Base-by-base conservation (phyloP, 2,888 invertebrate species). In the Diabrotica balteata region DNA sequence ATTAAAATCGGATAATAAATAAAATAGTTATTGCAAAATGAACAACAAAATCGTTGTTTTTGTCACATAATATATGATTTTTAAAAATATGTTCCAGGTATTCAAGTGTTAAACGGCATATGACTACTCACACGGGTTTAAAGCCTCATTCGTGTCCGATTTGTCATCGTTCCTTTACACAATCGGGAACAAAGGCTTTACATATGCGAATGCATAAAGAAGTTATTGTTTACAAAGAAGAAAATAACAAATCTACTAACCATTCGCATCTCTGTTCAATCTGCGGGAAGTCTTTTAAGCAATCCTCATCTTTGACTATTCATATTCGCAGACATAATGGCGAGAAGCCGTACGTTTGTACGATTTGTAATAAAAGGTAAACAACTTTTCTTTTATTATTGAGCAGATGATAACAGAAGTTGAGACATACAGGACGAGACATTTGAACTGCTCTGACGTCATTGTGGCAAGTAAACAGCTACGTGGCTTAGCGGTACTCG, bases 211-310 rank as follows among this genome's bases (percentile, higher is more conserved):
- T 64, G 54, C 78, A 78, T 66, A 67, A 73, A 52, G 73, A 74
- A 53, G 4, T 32, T 32, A 32, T 32, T 32, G 32, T 32, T 32
- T 32, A 69, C 58, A 47, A 67, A 60, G 53, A 59, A 9, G 0
- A 59, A 8, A 70, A 70, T 54, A 66, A 65, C 46, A 70, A 68
- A 49, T 22, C 51, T 3, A 70, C 71, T 53, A 66, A 72, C 8
- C 76, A 70, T 51, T 71, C 73, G 32, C 72, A 80, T 74, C 67
- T 81, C 59, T 81, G 80, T 70, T 74, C 76, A 32, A 75, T 76
- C 8, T 81, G 81, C 73, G 80, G 80, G 22, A 80, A 78, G 73
- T 76, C 76, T 42, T 81, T 80, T 58, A 77, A 76, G 59, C 76
- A 78, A 66, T 77, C 76, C n/a, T 76, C 75, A 9, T 77, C 76